Evolutionary conservation across 2,113 vertebrate species (phyloP), one percentile per base, ranked within the genome.

Genomic region (Elachura formosa): DNA sequence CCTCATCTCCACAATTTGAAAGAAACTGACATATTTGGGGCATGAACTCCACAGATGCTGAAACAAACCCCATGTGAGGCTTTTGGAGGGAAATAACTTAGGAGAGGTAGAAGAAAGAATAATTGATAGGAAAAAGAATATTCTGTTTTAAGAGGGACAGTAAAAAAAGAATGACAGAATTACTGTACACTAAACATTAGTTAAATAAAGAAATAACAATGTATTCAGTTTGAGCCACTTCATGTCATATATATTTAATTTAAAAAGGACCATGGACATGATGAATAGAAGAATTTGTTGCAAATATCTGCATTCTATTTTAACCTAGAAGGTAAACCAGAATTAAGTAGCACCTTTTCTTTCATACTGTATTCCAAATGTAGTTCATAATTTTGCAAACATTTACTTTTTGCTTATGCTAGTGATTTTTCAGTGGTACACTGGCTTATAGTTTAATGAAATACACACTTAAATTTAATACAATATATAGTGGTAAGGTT

Each of bases 11-110:
- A 59, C 48, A 68, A 33, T 64, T 22, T 76, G 28, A 85, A 88
- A 92, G 54, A 90, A 94, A 85, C 54, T 72, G 88, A 95, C 85
- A 33, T 68, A 96, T 90, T 3, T 90, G 45, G 88, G 82, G n/a
- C 79, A 85, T 18, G 52, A 83, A 88, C 41, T 79, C 62, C 17
- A 79, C 17, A 41, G n/a, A 72, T 31, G 43, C 45, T 6, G 2
- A 58, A 87, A 87, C 14, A 72, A 79, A 59, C 14, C 52, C 52
- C 24, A 17, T 22, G 34, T 21, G 24, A 59, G 28, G 19, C n/a
- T 58, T 95, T 92, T 48, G 51, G 25, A 81, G 34, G 5, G n/a
- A 82, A 74, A 12, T 52, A 74, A 41, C 14, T 45, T 29, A 19
- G n/a, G 43, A 81, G 33, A 81, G 5, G 7, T 68, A 80, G 24